phyloP scores from a whole-genome alignment of 2,113 vertebrate species.

The Turnix velox region DNA sequence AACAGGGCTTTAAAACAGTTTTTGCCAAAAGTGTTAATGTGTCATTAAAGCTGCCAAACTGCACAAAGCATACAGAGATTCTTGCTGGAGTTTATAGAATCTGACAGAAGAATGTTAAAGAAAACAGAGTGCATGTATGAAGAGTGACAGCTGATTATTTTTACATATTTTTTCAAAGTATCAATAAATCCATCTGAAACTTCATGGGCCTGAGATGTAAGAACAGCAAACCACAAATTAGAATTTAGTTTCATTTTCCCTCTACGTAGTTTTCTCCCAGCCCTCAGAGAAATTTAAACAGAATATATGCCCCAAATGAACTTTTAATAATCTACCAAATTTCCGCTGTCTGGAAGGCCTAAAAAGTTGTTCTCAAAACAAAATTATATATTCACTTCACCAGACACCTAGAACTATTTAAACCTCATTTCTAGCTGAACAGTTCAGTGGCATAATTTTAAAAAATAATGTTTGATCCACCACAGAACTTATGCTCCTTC shows the following conservation, averaged over 20 bases:
- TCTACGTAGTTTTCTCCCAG: background rate
- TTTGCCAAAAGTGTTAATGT: conserved; percentile 22
- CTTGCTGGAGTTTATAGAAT: conserved; percentile 3
- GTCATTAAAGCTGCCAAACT: conserved; percentile 1
- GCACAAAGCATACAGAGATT: background rate
- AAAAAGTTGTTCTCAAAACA: background rate
- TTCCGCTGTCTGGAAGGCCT: background rate
- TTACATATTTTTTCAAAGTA: conserved; percentile 48
- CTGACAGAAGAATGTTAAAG: conserved; percentile 40
- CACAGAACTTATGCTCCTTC: background rate
- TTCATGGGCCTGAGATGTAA: background rate
- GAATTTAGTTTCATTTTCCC: background rate
- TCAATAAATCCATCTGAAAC: conserved; percentile 29
- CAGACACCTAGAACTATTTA: background rate
- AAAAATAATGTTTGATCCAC: background rate
- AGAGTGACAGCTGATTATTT: conserved; percentile 34
- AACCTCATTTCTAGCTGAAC: background rate
- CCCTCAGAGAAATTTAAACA: background rate
- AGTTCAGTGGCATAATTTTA: background rate
- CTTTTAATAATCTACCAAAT: background rate
- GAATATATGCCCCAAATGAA: background rate
- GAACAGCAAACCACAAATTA: background rate
- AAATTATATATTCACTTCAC: background rate
- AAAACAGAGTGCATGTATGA: conserved; percentile 35
- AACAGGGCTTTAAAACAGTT: background rate